Evolutionary conservation across 2,888 invertebrate genomes (phyloP).

Genomic region (Zele albiditarsus): DNA sequence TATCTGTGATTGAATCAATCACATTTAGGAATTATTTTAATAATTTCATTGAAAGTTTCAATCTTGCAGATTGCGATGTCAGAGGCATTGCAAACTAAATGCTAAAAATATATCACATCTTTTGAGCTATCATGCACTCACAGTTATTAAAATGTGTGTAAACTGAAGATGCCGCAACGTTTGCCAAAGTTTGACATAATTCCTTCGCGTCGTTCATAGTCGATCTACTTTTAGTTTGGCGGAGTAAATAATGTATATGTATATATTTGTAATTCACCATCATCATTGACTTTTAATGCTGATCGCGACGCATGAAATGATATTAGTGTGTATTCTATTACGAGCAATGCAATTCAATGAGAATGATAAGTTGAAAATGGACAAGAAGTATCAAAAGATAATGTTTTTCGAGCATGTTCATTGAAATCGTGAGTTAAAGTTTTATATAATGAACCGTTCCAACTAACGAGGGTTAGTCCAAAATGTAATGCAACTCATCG

Average conservation of each 20-base stretch:
- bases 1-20: background rate
- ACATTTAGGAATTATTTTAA: background rate
- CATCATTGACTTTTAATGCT: too few species aligned
- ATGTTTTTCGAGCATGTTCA: too few species aligned
- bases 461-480: conserved; percentile 28
- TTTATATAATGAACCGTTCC: too few species aligned
- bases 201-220: background rate
- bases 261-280: background rate
- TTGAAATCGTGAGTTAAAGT: too few species aligned
- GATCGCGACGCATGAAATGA: too few species aligned
- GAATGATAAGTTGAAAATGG: too few species aligned
- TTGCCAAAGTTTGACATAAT: background rate
- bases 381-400: too few species aligned
- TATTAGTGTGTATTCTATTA: too few species aligned
- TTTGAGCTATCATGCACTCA: background rate
- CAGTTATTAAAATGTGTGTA: background rate
- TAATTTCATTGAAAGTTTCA: background rate
- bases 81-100: too few species aligned
- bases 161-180: background rate
- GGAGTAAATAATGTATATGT: background rate
- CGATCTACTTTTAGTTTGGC: background rate
- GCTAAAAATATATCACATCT: too few species aligned
- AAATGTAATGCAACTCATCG: background rate
- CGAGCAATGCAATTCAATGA: too few species aligned
- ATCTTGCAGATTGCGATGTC: background rate